Conservation (phyloP, 2,888 invertebrate genomes). For the Folsomia manolachei region DNA sequence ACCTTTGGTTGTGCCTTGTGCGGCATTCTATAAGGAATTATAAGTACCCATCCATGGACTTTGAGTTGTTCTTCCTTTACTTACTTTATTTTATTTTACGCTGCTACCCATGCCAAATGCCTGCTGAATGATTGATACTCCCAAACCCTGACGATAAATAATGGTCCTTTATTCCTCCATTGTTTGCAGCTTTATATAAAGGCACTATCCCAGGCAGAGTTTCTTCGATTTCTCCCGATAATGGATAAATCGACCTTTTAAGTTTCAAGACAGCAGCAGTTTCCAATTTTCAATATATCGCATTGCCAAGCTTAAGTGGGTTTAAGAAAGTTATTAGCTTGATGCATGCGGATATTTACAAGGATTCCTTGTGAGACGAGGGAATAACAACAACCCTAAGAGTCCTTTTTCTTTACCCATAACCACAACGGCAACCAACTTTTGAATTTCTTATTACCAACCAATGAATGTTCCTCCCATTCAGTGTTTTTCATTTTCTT, state of each 20-base stretch:
- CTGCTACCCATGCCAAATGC: conserved; percentile 6
- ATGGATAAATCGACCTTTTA: conserved; percentile 18
- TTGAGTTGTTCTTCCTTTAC: not conserved
- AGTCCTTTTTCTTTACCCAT: not conserved
- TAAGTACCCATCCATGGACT: conserved; percentile 13
- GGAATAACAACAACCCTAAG: not conserved
- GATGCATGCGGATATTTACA: conserved; percentile 1
- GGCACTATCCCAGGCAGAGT: not conserved
- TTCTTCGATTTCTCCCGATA: conserved; percentile 20
- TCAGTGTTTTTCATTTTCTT: conserved; percentile 9
- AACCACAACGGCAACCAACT: not conserved
- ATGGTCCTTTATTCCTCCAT: conserved; percentile 17
- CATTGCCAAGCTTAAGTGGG: conserved; percentile 2
- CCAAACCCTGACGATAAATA: conserved; percentile 14
- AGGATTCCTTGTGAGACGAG: not conserved
- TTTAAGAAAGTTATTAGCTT: conserved; percentile 10
- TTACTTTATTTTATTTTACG: too few species aligned
- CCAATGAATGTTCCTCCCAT: conserved; percentile 13
- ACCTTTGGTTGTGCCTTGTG: conserved; percentile 12
- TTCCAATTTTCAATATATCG: conserved; percentile 3
- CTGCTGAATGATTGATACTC: conserved; percentile 18
- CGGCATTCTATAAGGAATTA: conserved; percentile 14
- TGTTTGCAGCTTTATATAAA: conserved; percentile 13
- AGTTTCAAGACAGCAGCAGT: conserved; percentile 7
- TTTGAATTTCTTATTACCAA: not conserved